A percentile compares a stretch with the other conserved stretches of the same genome.
phyloP scores from a whole-genome alignment of 2,113 vertebrate genomes.

The Sclerurus mexicanus region DNA sequence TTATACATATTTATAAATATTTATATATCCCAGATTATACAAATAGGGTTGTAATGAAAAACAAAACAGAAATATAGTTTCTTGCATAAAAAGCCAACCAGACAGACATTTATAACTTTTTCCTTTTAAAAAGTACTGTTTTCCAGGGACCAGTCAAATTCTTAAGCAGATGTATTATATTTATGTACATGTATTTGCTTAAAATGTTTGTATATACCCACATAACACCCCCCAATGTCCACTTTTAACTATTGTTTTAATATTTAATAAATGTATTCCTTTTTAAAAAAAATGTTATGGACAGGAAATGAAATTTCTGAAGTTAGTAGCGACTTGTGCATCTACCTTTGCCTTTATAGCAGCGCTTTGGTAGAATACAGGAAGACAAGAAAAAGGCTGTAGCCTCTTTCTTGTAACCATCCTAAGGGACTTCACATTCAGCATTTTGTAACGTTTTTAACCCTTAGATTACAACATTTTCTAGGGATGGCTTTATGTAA shows the following conservation, averaged over 20 bases:
- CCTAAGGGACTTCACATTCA: not conserved
- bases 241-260: not conserved
- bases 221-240: fast-evolving
- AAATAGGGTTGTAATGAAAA: not conserved
- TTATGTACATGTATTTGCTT: not conserved
- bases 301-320: not conserved
- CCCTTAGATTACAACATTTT: not conserved
- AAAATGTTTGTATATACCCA: not conserved
- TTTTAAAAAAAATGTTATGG: not conserved
- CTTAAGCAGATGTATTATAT: not conserved
- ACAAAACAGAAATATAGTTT: not conserved
- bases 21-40: not conserved
- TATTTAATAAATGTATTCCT: not conserved
- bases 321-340: not conserved
- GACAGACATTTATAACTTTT: not conserved
- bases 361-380: not conserved
- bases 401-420: not conserved
- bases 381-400: not conserved
- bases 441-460: not conserved
- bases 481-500: not conserved
- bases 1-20: not conserved
- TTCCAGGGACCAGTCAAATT: not conserved
- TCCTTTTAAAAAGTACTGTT: not conserved
- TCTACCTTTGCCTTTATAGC: not conserved
- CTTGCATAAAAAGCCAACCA: not conserved